Conservation (phyloP, 1,140 invertebrate genomes). For the Acromyrmex heyeri region DNA sequence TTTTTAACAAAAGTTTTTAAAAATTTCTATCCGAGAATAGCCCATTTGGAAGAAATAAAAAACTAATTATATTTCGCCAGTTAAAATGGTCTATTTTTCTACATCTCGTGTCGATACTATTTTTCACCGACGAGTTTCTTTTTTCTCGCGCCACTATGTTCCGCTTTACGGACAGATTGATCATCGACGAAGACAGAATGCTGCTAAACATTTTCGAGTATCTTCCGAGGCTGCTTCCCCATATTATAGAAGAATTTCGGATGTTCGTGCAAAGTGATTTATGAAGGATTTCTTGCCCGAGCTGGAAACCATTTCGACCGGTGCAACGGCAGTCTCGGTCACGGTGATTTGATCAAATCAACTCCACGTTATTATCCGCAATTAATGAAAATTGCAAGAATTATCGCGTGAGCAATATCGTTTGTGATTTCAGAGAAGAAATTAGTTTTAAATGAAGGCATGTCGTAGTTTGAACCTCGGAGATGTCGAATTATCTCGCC, state of each 20-base stretch:
- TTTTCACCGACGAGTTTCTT: conserved; percentile 15
- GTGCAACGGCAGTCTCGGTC: conserved; percentile 60
- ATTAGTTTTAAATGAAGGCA: conserved; percentile 31
- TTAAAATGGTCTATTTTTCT: conserved; percentile 11
- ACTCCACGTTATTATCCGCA: conserved; percentile 53
- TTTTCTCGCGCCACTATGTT: conserved; percentile 31
- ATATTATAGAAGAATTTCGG: conserved; percentile 70
- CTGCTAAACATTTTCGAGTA: conserved; percentile 31
- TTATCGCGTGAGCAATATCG: conserved; percentile 48
- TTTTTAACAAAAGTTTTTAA: background rate
- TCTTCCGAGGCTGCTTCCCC: conserved; percentile 39
- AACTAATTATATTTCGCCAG: background rate
- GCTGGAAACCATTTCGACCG: conserved; percentile 63
- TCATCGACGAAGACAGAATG: conserved; percentile 32
- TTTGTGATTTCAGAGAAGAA: conserved; percentile 25
- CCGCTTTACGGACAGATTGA: conserved; percentile 41
- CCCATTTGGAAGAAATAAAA: background rate
- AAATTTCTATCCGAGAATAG: background rate
- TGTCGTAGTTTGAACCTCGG: background rate
- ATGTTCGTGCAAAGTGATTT: conserved; percentile 75
- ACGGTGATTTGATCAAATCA: conserved; percentile 73
- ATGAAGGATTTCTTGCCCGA: conserved; percentile 68
- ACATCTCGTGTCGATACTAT: conserved; percentile 25
- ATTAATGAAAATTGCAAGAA: conserved; percentile 64
- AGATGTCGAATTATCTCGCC: background rate